Percentiles rank a stretch among this genome's conserved stretches.
These are phyloP conservation scores for Dicranocentrus wangi DNA, from an alignment of 2,888 invertebrate species.

Conservation along the genomic window DNA sequence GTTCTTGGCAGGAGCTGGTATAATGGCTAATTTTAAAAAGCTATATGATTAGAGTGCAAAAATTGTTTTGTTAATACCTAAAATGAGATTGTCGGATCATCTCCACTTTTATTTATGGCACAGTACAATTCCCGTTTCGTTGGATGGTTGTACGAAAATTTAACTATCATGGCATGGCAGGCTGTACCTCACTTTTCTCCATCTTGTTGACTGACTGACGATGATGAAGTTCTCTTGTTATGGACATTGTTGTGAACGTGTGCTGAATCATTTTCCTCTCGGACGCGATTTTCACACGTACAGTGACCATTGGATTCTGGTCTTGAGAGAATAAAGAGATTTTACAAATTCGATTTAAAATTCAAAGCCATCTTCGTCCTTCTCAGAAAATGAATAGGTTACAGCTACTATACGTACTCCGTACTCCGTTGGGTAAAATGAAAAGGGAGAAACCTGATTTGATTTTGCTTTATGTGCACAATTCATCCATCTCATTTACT, in stretches of 20 bases:
- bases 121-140: conserved; percentile 12
- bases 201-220: conserved; percentile 23
- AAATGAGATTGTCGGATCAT: neutral
- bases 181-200: conserved; percentile 14
- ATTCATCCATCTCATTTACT: conserved; percentile 47
- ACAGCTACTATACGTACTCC: neutral
- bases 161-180: neutral
- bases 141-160: neutral
- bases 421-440: too few relatives aligned
- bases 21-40: neutral
- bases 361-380: conserved; percentile 34
- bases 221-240: conserved; percentile 52
- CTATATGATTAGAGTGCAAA: neutral
- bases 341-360: conserved; percentile 45
- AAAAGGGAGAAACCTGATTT: conserved; percentile 47
- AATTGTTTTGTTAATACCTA: neutral
- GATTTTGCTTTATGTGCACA: conserved; percentile 44
- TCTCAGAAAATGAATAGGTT: conserved; percentile 9
- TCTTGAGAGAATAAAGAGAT: conserved; percentile 32
- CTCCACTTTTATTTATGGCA: conserved; percentile 6
- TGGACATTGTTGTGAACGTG: conserved; percentile 54
- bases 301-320: conserved; percentile 23
- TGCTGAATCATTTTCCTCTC: conserved; percentile 52
- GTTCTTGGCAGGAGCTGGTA: too few relatives aligned
- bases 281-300: neutral